These are phyloP conservation scores for Phylloscopus whistleri DNA, from an alignment of 2,113 vertebrate species.

Conservation along the genomic window DNA sequence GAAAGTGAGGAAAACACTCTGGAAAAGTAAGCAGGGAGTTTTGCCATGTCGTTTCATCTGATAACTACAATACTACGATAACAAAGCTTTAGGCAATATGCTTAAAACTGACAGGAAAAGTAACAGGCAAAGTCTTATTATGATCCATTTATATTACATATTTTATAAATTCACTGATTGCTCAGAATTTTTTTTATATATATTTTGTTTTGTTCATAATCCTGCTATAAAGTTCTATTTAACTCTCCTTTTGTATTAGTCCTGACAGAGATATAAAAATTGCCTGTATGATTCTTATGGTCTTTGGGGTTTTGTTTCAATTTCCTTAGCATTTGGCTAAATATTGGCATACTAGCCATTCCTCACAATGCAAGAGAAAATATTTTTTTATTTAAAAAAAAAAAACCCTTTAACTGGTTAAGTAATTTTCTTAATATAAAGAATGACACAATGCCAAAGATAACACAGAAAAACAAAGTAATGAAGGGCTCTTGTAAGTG, in stretches of 20 bases:
- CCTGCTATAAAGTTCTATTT: conserved; percentile 12
- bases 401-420: not conserved
- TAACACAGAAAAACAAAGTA: not conserved
- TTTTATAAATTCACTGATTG: conserved; percentile 7
- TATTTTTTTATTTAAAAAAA: not conserved
- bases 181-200: not conserved
- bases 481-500: not conserved
- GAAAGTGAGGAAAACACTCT: conserved; percentile 23
- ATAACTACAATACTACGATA: conserved; percentile 20
- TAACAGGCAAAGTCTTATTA: conserved; percentile 24
- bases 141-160: not conserved
- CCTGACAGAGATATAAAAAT: not conserved
- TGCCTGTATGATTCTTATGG: not conserved
- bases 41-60: conserved; percentile 47
- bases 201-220: not conserved
- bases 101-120: conserved; percentile 51
- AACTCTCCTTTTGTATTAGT: not conserved
- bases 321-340: conserved; percentile 6
- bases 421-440: not conserved
- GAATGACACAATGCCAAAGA: not conserved
- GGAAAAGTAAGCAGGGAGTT: conserved; percentile 54
- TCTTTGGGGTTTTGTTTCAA: not conserved
- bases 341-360: not conserved
- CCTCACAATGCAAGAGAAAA: not conserved
- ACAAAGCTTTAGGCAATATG: conserved; percentile 64